phyloP scores from a whole-genome alignment of 2,888 invertebrate species.

The Nomada ruficornis region DNA sequence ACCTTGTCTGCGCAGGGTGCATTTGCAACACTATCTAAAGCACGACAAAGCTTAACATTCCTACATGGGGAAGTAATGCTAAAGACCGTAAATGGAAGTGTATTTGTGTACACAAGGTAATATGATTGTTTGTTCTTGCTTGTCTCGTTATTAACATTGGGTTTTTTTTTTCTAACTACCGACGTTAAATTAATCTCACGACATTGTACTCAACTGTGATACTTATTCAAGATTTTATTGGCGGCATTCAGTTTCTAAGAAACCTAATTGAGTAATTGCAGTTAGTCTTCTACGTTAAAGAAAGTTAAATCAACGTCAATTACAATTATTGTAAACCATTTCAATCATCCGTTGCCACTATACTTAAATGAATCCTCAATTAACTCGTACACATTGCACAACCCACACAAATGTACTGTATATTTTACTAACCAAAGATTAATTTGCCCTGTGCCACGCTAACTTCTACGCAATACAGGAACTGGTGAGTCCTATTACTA shows the following conservation, averaged over 20 bases:
- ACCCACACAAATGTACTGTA: conserved; percentile 29
- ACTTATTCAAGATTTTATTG: neutral
- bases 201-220: neutral
- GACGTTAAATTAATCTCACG: neutral
- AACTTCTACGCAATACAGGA: conserved; percentile 75
- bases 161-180: neutral
- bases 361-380: conserved; percentile 2
- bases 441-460: conserved; percentile 78
- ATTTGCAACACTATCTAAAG: conserved; percentile 83
- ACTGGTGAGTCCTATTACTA: conserved; percentile 79
- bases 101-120: conserved; percentile 90
- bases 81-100: conserved; percentile 83
- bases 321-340: conserved; percentile 30
- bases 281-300: neutral
- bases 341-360: conserved; percentile 30
- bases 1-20: conserved; percentile 75
- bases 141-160: conserved; percentile 10
- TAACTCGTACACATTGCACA: conserved; percentile 29
- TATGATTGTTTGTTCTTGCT: conserved; percentile 35
- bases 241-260: neutral
- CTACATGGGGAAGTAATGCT: conserved; percentile 86
- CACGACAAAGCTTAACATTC: conserved; percentile 86
- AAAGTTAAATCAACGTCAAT: conserved; percentile 30
- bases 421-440: conserved; percentile 73
- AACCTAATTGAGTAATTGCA: conserved; percentile 18